phyloP scores from a whole-genome alignment of 2,113 vertebrate species.

The Corythoichthys haematopterus region DNA sequence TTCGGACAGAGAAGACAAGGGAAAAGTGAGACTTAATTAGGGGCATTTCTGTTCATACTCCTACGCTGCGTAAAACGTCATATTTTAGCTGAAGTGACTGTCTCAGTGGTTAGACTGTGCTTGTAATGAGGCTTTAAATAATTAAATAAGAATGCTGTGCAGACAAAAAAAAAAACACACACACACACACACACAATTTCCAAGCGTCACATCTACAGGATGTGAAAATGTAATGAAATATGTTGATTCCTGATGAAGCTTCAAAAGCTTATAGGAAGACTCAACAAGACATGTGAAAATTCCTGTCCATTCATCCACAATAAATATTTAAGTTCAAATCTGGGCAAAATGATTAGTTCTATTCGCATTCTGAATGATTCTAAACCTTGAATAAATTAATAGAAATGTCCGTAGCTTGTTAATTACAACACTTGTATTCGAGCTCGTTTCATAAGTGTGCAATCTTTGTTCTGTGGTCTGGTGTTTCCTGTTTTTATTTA shows the following conservation, averaged over 20 bases:
- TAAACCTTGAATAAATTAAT: background rate
- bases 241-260: too few species aligned
- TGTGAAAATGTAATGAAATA: too few species aligned
- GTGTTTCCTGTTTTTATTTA: background rate
- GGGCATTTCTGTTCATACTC: conserved; percentile 15
- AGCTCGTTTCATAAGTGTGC: background rate
- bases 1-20: conserved; percentile 17
- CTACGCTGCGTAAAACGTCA: conserved; percentile 13
- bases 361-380: background rate
- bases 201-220: background rate
- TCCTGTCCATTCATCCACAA: too few species aligned
- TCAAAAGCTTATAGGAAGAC: too few species aligned
- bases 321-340: background rate
- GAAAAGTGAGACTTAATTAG: conserved; percentile 7
- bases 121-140: background rate
- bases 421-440: background rate
- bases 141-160: background rate
- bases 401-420: background rate
- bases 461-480: conserved; percentile 5
- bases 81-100: background rate
- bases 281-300: too few species aligned
- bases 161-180: background rate
- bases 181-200: background rate
- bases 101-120: conserved; percentile 4
- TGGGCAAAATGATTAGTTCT: background rate